Base-by-base conservation (phyloP, 1,140 invertebrate genomes). In the Varroa destructor region DNA sequence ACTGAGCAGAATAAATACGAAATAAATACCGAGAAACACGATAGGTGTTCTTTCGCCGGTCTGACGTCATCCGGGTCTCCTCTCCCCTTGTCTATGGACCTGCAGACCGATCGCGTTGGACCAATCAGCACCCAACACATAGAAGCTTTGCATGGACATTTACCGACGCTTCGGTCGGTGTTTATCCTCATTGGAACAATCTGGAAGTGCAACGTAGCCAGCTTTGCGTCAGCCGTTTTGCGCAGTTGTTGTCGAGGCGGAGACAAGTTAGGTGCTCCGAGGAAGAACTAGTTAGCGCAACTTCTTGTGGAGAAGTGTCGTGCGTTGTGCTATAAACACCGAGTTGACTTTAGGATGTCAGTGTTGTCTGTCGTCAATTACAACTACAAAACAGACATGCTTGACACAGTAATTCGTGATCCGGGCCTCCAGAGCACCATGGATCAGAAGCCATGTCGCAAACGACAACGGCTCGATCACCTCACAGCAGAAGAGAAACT, bases 41-140 rank as follows among this genome's bases (percentile, higher is more conserved):
- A 37, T 67, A 2, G 40, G 14, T 37, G 40, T 40, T 40, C 12
- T 36, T 43, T 40, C 12, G 10, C 61, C 61, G 61, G 12, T 37
- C 61, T 67, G 37, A 43, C 46, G 12, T 40, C 12, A 25, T 2
- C 61, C 10, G 12, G 2, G 12, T 5, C 61, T 67, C 40, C 36
- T 37, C 61, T 8, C 3, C 12, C 40, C 10, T 46, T 37, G 61
- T 5, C 61, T 8, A 51, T 51, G 4, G 46, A 51, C 46, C 46
- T 51, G 46, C 46, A 51, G 46, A 51, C 46, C 46, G 46, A 51
- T 51, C 46, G 46, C 46, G 46, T 8, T 51, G 46, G 37, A 40
- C 61, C 61, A 67, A 67, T 67, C 61, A 67, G 61, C 61, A 14
- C 46, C 46, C 61, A 67, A 67, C 61, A 67, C 61, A 67, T 67